Base-by-base conservation (phyloP, 2,797 vertebrate genomes). In the Serranus cabrilla region DNA sequence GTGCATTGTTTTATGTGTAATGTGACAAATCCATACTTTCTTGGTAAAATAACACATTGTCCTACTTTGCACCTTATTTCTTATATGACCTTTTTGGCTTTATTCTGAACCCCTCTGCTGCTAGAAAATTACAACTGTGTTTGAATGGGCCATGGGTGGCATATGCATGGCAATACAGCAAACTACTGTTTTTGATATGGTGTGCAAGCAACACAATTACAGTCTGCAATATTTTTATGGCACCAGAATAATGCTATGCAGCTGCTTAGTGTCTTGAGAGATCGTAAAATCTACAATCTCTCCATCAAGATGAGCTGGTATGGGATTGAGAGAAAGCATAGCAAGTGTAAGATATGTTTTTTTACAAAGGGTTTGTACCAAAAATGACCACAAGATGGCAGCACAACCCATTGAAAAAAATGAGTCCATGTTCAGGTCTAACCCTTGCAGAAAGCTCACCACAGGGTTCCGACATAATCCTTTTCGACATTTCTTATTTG, bases 331-430 rank as follows among this genome's bases (percentile, higher is more conserved):
- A 59, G n/a, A n/a, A n/a, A n/a, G n/a, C n/a, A n/a, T n/a, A n/a
- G n/a, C n/a, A n/a, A 6, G 10, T 45, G n/a, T 18, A 7, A 20
- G 2, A 45, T 1, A 4, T 7, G 0, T 60, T 3, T 5, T 20
- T 42, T 52, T 58, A 13, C 7, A 21, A 6, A 27, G n/a, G 23
- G 17, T 31, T 12, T 10, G 39, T 74, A 49, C 40, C 27, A 56
- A 2, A 59, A 1, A 11, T 60, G 25, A 23, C 86, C 92, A 89
- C 72, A 73, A 87, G 93, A 89, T 92, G 90, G 88, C 83, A 75
- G 71, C 76, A 89, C 54, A 89, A 43, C 39, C 69, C 51, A 67
- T 5, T 47, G 6, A 83, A 84, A 80, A 25, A 62, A 47, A 74
- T 13, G 0, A 61, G 11, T 25, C 1, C 2, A 5, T 9, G 2